Evolutionary conservation across 1,140 invertebrate genomes (phyloP).

Genomic region (Armadillidium nasatum): DNA sequence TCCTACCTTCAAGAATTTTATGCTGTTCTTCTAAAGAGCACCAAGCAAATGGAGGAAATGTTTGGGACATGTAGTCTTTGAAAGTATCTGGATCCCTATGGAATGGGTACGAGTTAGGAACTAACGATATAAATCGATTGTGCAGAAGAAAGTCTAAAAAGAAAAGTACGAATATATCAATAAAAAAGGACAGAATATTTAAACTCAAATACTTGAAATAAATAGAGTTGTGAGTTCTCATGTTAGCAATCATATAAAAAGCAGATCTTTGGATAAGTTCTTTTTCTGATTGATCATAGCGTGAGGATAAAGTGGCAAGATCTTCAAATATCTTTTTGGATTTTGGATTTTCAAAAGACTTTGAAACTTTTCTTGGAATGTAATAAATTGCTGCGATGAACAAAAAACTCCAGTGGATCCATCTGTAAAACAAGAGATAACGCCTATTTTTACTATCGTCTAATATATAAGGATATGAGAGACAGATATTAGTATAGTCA

Average conservation of each 20-base stretch:
- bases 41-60: slow-evolving; percentile 25
- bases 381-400: slow-evolving; percentile 19
- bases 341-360: slow-evolving; percentile 18
- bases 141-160: slow-evolving; percentile 33
- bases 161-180: slow-evolving; percentile 22
- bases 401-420: slow-evolving; percentile 20
- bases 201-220: slow-evolving; percentile 28
- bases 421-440: slow-evolving; percentile 25
- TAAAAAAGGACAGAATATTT: slow-evolving; percentile 21
- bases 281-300: slow-evolving; percentile 21
- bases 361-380: slow-evolving; percentile 20
- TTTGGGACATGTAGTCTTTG: slow-evolving; percentile 35
- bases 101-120: slow-evolving; percentile 24
- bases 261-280: slow-evolving; percentile 23
- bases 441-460: slow-evolving; percentile 2
- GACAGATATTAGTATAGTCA: slow-evolving; percentile 21
- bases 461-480: slow-evolving; percentile 7
- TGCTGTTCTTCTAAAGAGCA: slow-evolving; percentile 1
- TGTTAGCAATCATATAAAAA: slow-evolving; percentile 25
- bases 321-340: slow-evolving; percentile 24
- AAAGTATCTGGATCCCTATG: slow-evolving; percentile 27
- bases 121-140: slow-evolving; percentile 29
- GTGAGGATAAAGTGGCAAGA: background rate
- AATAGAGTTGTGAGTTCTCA: slow-evolving; percentile 30
- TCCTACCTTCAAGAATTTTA: background rate